These are phyloP conservation scores for Phymatocera aterrima DNA, from an alignment of 2,888 invertebrate species.

Conservation along the genomic window DNA sequence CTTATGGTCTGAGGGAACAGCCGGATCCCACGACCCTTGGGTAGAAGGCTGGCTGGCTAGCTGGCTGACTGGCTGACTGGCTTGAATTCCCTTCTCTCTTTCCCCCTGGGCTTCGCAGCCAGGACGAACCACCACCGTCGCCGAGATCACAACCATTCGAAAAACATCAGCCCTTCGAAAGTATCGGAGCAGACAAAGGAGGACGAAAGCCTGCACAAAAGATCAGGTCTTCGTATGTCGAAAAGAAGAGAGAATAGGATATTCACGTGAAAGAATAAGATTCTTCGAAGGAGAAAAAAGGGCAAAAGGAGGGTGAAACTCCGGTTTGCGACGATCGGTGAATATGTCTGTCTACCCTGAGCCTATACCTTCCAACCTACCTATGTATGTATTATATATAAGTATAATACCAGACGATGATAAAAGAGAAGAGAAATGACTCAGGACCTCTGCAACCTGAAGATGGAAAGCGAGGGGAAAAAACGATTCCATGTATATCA, in stretches of 20 bases:
- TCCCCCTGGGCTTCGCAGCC: conserved; percentile 41
- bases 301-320: conserved; percentile 33
- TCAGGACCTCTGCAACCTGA: neutral
- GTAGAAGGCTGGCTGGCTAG: conserved; percentile 6
- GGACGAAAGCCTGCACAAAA: conserved; percentile 35
- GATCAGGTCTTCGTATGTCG: neutral
- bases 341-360: neutral
- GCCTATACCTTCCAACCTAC: neutral
- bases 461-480: neutral
- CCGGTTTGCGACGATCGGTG: conserved; percentile 21
- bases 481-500: neutral
- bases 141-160: conserved; percentile 36
- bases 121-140: too few species aligned
- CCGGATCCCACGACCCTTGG: conserved; percentile 49
- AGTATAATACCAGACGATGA: neutral
- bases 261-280: conserved; percentile 39
- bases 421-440: conserved; percentile 26
- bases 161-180: conserved; percentile 41
- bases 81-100: conserved; percentile 43
- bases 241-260: neutral
- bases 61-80: conserved; percentile 23
- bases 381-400: neutral
- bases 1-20: conserved; percentile 21
- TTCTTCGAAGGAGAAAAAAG: neutral
- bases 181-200: conserved; percentile 39